These are phyloP conservation scores for Ciconia maguari DNA, from an alignment of 2,113 vertebrate species.

Conservation along the genomic window DNA sequence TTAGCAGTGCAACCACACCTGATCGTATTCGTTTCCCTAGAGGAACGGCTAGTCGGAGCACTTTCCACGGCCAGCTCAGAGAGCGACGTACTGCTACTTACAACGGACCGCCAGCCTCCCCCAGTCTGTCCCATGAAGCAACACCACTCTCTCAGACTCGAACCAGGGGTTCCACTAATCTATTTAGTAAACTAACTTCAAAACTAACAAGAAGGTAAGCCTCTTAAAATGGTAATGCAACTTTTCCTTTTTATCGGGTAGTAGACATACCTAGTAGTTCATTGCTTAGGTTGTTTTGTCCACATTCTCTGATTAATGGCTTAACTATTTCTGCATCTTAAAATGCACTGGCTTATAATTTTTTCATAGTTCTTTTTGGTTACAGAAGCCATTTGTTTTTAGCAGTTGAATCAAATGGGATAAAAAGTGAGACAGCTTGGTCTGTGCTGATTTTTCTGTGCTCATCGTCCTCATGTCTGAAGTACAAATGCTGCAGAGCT, in stretches of 20 bases:
- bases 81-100: constrained; percentile 96
- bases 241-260: fast-evolving
- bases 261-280: background rate
- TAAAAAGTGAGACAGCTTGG: background rate
- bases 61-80: constrained; percentile 94
- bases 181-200: constrained; percentile 96
- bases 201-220: constrained; percentile 95
- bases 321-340: background rate
- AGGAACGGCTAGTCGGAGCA: constrained; percentile 93
- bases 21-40: constrained; percentile 93
- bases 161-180: constrained; percentile 92
- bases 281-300: background rate
- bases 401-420: background rate
- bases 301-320: background rate
- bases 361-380: background rate
- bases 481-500: background rate
- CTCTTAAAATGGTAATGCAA: fast-evolving
- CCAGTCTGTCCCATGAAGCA: constrained; percentile 92
- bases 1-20: constrained; percentile 88
- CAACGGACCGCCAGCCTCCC: constrained; percentile 93
- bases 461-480: background rate
- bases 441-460: background rate
- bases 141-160: constrained; percentile 89
- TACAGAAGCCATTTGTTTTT: background rate
- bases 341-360: background rate